phyloP scores from a whole-genome alignment of 2,113 vertebrate genomes.

The Willisornis vidua region DNA sequence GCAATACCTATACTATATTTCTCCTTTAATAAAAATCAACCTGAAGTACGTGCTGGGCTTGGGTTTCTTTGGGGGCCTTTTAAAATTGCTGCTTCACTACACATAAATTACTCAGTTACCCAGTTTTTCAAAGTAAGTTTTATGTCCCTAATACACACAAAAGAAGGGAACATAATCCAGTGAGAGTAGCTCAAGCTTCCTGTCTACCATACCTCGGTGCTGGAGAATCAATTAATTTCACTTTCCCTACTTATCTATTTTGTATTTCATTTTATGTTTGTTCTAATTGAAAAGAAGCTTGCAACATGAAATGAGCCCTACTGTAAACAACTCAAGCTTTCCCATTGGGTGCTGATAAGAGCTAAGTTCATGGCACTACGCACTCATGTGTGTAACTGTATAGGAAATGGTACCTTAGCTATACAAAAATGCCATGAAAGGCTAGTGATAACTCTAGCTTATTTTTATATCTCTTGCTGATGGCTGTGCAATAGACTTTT shows the following conservation, averaged over 20 bases:
- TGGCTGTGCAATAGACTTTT: background rate
- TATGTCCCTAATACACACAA: background rate
- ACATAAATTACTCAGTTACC: background rate
- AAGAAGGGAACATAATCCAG: background rate
- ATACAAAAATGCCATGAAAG: constrained; percentile 4
- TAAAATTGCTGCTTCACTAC: background rate
- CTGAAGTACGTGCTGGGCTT: background rate
- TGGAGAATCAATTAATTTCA: constrained; percentile 15
- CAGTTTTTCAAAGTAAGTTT: background rate
- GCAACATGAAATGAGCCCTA: background rate
- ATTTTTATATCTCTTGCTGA: constrained; percentile 1
- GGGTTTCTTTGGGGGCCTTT: background rate
- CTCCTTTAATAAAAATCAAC: background rate
- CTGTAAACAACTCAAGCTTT: constrained; percentile 17
- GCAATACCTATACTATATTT: background rate
- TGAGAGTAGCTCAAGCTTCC: background rate
- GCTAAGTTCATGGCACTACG: background rate
- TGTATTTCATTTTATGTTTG: constrained; percentile 48
- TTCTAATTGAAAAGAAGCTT: constrained; percentile 39
- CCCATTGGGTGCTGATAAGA: constrained; percentile 35
- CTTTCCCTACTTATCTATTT: constrained; percentile 8
- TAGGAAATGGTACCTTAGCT: constrained; percentile 32
- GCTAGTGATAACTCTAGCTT: background rate
- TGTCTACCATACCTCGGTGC: background rate
- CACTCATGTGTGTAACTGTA: constrained; percentile 21